Base-by-base conservation (phyloP, 2,113 vertebrate genomes). In the Dasypus novemcinctus region DNA sequence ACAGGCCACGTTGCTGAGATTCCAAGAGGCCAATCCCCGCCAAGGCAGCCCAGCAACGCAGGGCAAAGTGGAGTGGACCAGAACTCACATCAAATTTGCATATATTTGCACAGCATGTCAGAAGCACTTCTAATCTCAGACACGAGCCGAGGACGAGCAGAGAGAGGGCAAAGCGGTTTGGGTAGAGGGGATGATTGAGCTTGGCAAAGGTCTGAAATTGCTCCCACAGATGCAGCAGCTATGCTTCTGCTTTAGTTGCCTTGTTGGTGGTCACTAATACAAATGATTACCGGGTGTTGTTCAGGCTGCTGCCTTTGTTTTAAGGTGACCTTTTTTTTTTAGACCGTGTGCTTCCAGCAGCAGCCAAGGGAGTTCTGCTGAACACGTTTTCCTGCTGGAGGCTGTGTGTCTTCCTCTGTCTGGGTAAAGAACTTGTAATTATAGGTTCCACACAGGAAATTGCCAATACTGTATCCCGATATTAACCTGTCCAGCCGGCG, bases 91-190 rank as follows among this genome's bases (percentile, higher is more conserved):
- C 0, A 15, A 84, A 95, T 97, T 78, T 95, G 95, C 96, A 92
- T 92, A 90, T 75, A 96, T 96, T 95, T 94, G 59, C 92, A 96
- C 90, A 89, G 94, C 66, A 71, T 64, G 94, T 96, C 95, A 96
- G 92, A 95, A 96, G 81, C n/a, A 88, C 88, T 93, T 86, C 83
- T 85, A 75, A 82, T 95, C 82, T 89, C 94, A 88, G 54, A 68
- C 36, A 4, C 5, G 84, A 59, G 33, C 41, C 0, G 2, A 18
- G 66, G 33, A 93, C 29, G 72, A 93, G 54, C 18, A 11, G 64
- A 81, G 41, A 95, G 72, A 92, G 82, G 72, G 72, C 36, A 64
- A 63, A 91, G 80, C 6, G 9, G 3, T 33, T 81, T 66, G 80
- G 80, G n/a, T 93, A 43, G 25, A 83, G 5, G 11, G n/a, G 11